Conservation (phyloP, 2,888 invertebrate species). For the Palloptera scutellata region DNA sequence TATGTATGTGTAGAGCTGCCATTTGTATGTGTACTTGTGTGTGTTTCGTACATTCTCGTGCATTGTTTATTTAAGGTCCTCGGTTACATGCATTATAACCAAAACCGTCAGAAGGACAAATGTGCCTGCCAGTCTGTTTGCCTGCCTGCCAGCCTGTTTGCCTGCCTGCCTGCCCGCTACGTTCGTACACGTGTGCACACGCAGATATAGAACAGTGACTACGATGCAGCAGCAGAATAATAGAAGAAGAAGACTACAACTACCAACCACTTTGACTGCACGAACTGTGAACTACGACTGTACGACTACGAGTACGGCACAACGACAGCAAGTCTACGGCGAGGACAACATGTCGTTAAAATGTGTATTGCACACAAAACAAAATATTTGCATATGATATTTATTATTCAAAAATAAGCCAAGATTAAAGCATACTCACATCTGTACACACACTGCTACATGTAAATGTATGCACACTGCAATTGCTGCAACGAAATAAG, state of each 20-base stretch:
- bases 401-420: constrained; percentile 62
- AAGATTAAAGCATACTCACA: constrained; percentile 51
- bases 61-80: constrained; percentile 45
- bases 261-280: neutral
- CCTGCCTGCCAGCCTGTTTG: no score
- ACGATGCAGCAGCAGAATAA: neutral
- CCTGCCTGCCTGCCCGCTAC: neutral
- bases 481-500: neutral
- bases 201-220: constrained; percentile 1
- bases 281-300: neutral
- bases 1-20: constrained; percentile 10
- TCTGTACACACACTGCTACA: neutral
- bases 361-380: constrained; percentile 43
- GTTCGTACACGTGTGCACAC: no score
- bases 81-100: constrained; percentile 49
- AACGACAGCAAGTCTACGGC: neutral
- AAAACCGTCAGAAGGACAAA: neutral
- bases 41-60: constrained; percentile 30
- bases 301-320: neutral
- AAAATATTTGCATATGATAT: constrained; percentile 61
- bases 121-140: neutral
- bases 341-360: constrained; percentile 32
- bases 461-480: neutral
- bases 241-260: neutral
- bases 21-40: constrained; percentile 36